Conservation (phyloP, 2,888 invertebrate species). For the Metellina segmentata region DNA sequence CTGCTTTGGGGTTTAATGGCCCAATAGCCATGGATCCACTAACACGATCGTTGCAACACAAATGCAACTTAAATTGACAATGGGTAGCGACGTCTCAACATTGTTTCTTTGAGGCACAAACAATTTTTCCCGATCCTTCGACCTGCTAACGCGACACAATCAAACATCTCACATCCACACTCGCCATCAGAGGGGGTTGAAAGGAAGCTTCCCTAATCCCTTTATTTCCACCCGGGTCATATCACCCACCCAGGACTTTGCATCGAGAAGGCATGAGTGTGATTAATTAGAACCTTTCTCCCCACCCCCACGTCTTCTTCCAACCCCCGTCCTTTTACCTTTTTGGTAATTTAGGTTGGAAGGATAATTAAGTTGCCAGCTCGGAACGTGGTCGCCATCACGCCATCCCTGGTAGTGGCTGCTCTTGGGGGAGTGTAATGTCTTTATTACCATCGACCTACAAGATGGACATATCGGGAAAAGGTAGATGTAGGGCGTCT, state of each 20-base stretch:
- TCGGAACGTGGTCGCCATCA: constrained; percentile 59
- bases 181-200: not conserved
- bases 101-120: no score
- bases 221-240: not conserved
- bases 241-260: constrained; percentile 9
- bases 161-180: not conserved
- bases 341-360: constrained; percentile 61
- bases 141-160: no score
- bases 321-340: constrained; percentile 28
- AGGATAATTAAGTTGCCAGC: constrained; percentile 70
- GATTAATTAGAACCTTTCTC: constrained; percentile 59
- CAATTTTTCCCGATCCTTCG: no score
- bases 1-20: no score
- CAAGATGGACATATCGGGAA: constrained; percentile 17
- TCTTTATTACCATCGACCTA: constrained; percentile 60
- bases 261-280: constrained; percentile 50
- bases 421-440: constrained; percentile 61
- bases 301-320: constrained; percentile 1
- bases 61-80: not conserved
- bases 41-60: not conserved
- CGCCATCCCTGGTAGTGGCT: constrained; percentile 40
- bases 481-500: not conserved
- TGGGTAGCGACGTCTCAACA: no score
- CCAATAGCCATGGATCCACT: not conserved
- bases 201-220: not conserved